phyloP scores from a whole-genome alignment of 2,113 vertebrate species.

The Okapia johnstoni region DNA sequence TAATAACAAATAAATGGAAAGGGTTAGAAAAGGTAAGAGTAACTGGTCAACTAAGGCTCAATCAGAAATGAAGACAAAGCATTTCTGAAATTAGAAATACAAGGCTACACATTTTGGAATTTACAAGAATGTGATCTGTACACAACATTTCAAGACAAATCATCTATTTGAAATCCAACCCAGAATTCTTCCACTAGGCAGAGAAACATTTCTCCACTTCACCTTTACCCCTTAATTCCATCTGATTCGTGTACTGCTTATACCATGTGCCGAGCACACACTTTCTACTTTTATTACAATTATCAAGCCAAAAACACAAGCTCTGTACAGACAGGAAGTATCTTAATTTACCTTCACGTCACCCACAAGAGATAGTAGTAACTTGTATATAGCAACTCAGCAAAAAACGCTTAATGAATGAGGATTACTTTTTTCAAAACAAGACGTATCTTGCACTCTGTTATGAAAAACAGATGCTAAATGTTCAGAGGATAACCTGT shows the following conservation, averaged over 20 bases:
- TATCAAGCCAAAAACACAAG: background rate
- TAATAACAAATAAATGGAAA: background rate
- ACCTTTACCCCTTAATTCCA: background rate
- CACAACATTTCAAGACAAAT: background rate
- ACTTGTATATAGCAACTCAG: background rate
- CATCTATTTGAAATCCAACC: background rate
- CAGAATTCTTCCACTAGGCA: background rate
- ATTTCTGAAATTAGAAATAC: background rate
- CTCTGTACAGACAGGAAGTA: background rate
- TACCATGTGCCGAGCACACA: background rate
- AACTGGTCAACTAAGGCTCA: background rate
- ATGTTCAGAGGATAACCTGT: background rate
- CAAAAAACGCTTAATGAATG: background rate
- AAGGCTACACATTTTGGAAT: background rate
- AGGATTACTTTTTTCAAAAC: background rate
- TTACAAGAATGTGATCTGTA: background rate
- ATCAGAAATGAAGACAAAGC: conserved; percentile 8
- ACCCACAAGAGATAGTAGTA: background rate
- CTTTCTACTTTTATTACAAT: background rate
- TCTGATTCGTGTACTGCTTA: background rate
- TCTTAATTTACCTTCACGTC: background rate
- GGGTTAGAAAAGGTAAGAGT: background rate
- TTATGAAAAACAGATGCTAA: background rate
- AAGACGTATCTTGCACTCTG: background rate
- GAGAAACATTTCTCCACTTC: background rate